Base-by-base conservation (phyloP, 2,888 invertebrate genomes). In the Helleia helle region DNA sequence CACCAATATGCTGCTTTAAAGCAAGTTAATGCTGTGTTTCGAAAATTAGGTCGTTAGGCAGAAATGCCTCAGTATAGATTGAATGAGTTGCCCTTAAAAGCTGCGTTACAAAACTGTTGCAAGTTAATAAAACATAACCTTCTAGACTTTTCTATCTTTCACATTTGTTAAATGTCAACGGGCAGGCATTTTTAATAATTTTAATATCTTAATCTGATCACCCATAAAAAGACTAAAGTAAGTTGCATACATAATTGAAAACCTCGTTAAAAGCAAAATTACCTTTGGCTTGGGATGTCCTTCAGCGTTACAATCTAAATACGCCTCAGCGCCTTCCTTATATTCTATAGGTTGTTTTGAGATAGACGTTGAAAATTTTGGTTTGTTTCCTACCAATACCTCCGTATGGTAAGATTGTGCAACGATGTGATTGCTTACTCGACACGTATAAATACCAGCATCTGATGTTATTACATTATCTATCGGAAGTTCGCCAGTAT, bases 241-340 rank as follows among this genome's bases (percentile, higher is more conserved):
- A 26, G 3, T 9, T n/a, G n/a, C n/a, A 15, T 13, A n/a, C 9
- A n/a, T 14, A 4, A n/a, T 14, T 3, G 30, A 15, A n/a, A 9
- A 12, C 4, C 30, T 5, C 3, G 17, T 38, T 24, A 11, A 31
- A 30, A 6, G 26, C 8, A 15, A 9, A 24, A 43, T 42, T 31
- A 45, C 45, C 3, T 5, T 26, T 4, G 45, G 39, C 1, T 13
- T n/a, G 18, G 45, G 45, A 2, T 17, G 7, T 1, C 42, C 45
- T 15, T 22, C 29, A 13, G 45, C 45, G 17, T 27, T 24, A 24
- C 45, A 45, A 15, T 40, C 39, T 9, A 45, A 40, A 7, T n/a
- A n/a, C n/a, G 11, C 28, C 17, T 3, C 7, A n/a, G 37, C 15
- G 14, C 31, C 41, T 30, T 37, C 42, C 3, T 12, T 8, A 31